Base-by-base conservation (phyloP, 2,797 vertebrate species). In the Bovichtus diacanthus region DNA sequence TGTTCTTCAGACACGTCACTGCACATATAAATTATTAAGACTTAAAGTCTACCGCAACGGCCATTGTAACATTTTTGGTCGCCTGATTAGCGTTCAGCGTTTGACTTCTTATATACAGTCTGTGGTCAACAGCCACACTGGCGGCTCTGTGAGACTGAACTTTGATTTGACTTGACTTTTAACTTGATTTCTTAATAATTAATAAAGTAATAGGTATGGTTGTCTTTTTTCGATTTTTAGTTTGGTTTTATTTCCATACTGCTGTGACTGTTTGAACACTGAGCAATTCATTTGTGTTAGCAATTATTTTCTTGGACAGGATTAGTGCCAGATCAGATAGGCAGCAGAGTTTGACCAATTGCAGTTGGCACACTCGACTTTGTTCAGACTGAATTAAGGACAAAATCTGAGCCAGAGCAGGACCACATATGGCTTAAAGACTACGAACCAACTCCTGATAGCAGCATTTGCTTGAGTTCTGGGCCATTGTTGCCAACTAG, bases 381-480 rank as follows among this genome's bases (percentile, higher is more conserved):
- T 46, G 23, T 60, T 62, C 19, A 38, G 50, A 21, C 9, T 63
- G 19, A 73, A 54, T 36, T 60, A 47, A 69, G 34, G 55, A 60
- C 43, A 18, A 68, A 72, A 31, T 27, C 18, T 18, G 15, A 59
- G 61, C 61, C 55, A 74, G 27, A 66, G 9, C 54, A 60, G 27
- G 6, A 71, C 43, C 18, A 66, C 62, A 54, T 23, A 43, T 62
- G 51, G 62, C 39, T 46, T 69, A 29, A 60, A 84, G 47, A 55
- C 23, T 31, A 36, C 0, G 3, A 51, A 49, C 44, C 49, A 62
- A 21, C 18, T 62, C 19, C 53, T 53, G 46, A 69, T 44, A 59
- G 64, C 51, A 53, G 60, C 41, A 55, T 60, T 76, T 68, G 16
- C 56, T 77, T 25, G 36, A 53, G 29, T 68, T 65, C 65, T 51